Evolutionary conservation across 2,888 invertebrate species (phyloP).

Genomic region (Reticulitermes lucifugus): DNA sequence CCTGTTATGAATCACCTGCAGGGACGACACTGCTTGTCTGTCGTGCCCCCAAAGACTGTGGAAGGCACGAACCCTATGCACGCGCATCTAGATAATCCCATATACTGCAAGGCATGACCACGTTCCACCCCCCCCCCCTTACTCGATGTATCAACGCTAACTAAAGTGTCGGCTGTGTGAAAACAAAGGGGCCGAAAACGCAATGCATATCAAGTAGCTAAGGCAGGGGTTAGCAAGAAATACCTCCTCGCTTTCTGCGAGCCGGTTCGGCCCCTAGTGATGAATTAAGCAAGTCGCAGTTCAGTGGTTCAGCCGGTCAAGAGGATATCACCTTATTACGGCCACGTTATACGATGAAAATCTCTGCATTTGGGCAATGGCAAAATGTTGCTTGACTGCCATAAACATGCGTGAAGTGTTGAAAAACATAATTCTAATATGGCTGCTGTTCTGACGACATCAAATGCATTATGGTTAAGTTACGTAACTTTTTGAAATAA

Average conservation of each 20-base stretch:
- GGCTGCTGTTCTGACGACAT: too few species aligned
- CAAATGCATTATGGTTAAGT: too few species aligned
- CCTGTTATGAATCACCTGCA: neutral
- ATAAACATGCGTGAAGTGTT: too few species aligned
- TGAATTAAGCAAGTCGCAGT: neutral
- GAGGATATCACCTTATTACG: too few species aligned
- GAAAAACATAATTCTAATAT: too few species aligned
- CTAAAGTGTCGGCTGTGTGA: slow-evolving; percentile 44
- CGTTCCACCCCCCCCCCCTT: neutral
- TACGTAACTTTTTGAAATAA: too few species aligned
- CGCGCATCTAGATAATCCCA: slow-evolving; percentile 31
- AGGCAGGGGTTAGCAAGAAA: slow-evolving; percentile 21
- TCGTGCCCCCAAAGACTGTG: neutral
- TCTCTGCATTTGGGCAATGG: too few species aligned
- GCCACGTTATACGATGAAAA: too few species aligned
- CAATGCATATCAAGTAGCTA: slow-evolving; percentile 49
- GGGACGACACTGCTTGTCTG: neutral
- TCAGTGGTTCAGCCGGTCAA: too few species aligned
- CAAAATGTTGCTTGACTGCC: too few species aligned
- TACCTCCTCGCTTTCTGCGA: neutral
- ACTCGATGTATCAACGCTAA: slow-evolving; percentile 46
- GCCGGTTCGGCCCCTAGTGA: neutral
- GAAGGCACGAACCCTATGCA: slow-evolving; percentile 1
- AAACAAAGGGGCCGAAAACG: slow-evolving; percentile 42
- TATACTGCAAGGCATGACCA: slow-evolving; percentile 22